phyloP scores from a whole-genome alignment of 1,140 invertebrate genomes.

The Nasonia giraulti region DNA sequence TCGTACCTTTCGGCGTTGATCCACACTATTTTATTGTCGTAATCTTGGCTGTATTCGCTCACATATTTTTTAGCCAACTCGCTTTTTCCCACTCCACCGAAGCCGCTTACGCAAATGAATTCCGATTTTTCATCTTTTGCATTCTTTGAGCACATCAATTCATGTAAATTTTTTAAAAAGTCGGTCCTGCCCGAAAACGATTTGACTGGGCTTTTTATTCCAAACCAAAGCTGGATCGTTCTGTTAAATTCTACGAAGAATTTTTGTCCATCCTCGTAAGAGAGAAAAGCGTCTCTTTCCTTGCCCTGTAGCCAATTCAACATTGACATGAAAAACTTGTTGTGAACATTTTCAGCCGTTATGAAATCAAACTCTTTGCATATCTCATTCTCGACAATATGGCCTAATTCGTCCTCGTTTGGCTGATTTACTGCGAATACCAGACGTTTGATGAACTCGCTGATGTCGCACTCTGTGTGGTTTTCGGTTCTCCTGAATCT shows the following conservation, averaged over 20 bases:
- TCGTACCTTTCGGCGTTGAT: slow-evolving; percentile 55
- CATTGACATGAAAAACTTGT: background rate
- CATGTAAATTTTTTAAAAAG: background rate
- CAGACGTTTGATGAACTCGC: background rate
- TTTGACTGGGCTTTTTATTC: background rate
- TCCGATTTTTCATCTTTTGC: background rate
- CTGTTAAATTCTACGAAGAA: slow-evolving; percentile 29
- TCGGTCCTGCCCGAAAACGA: slow-evolving; percentile 15
- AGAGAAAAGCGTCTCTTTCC: background rate
- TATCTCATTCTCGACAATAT: background rate
- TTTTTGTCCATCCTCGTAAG: slow-evolving; percentile 18
- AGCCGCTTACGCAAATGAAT: slow-evolving; percentile 50
- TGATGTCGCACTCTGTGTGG: background rate
- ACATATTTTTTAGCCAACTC: slow-evolving; percentile 56
- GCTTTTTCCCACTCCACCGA: slow-evolving; percentile 57
- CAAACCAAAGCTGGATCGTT: background rate
- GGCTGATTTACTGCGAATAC: slow-evolving; percentile 8
- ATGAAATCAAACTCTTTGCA: background rate
- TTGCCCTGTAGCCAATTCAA: background rate
- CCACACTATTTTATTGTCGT: slow-evolving; percentile 57
- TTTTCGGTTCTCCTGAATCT: background rate
- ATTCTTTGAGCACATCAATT: background rate
- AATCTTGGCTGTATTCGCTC: slow-evolving; percentile 47
- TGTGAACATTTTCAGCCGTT: background rate
- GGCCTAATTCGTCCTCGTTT: slow-evolving; percentile 4